A percentile compares a stretch with the other conserved stretches of the same genome.
Evolutionary conservation across 1,140 invertebrate genomes (phyloP).

Genomic region (Tetranychus urticae): DNA sequence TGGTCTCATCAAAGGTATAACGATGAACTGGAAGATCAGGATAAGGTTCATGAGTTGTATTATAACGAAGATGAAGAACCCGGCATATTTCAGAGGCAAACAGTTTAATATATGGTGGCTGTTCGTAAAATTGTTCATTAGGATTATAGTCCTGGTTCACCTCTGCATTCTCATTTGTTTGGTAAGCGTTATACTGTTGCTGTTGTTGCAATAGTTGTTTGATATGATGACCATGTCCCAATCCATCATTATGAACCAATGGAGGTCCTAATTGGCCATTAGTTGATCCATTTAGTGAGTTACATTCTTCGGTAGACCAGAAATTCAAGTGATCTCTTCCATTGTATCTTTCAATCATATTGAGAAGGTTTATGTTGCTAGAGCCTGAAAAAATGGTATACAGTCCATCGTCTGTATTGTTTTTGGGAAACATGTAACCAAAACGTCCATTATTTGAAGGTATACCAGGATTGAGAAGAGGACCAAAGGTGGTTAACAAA

Average conservation of each 20-base stretch:
- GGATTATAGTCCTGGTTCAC: background rate
- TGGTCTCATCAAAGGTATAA: constrained; percentile 3
- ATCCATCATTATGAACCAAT: background rate
- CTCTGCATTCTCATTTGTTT: background rate
- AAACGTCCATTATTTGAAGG: constrained; percentile 11
- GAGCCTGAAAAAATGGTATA: constrained; percentile 25
- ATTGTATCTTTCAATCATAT: constrained; percentile 27
- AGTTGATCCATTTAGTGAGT: constrained; percentile 4
- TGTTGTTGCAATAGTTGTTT: too few relatives aligned
- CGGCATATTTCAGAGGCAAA: constrained; percentile 10
- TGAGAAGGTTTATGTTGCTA: constrained; percentile 16
- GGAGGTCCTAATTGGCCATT: constrained; percentile 7
- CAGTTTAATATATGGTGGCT: background rate
- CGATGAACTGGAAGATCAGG: background rate
- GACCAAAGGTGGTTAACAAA: constrained; percentile 11
- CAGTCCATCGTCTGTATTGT: constrained; percentile 25
- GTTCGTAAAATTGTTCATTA: background rate
- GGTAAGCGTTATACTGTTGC: background rate
- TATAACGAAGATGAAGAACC: background rate
- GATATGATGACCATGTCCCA: too few relatives aligned
- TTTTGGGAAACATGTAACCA: constrained; percentile 15
- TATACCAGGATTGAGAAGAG: constrained; percentile 12
- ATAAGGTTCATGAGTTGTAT: background rate
- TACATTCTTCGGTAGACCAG: constrained; percentile 5
- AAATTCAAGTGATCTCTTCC: constrained; percentile 26